A percentile compares a stretch with the other conserved stretches of the same genome.
Evolutionary conservation across 2,797 vertebrate genomes (phyloP).

Genomic region (Notolepis coatsorum): DNA sequence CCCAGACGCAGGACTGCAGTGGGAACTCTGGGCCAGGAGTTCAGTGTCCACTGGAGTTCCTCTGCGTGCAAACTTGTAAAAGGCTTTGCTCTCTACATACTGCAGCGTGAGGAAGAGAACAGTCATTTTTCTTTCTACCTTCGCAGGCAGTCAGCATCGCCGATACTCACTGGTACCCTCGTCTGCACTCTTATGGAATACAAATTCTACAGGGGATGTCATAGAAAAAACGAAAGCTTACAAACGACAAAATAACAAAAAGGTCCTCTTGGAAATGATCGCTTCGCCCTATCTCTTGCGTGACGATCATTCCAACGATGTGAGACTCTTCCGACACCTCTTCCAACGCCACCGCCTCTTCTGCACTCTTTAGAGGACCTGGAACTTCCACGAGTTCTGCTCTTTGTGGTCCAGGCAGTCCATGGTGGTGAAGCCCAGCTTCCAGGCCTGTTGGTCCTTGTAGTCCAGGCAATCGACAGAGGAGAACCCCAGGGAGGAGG

Average conservation of each 20-base stretch:
- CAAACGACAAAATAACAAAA: constrained; percentile 46
- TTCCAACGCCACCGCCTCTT: background rate
- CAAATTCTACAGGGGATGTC: constrained; percentile 46
- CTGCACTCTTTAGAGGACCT: constrained; percentile 85
- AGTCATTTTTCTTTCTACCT: constrained; percentile 2
- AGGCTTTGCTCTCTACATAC: constrained; percentile 48
- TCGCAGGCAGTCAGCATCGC: constrained; percentile 33
- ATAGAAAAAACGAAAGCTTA: constrained; percentile 51
- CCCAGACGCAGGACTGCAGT: constrained; percentile 1
- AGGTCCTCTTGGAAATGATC: constrained; percentile 36
- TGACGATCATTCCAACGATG: constrained; percentile 23
- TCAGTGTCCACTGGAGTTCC: background rate
- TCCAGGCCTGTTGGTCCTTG: constrained; percentile 93
- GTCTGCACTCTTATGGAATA: constrained; percentile 23
- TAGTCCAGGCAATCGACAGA: constrained; percentile 92
- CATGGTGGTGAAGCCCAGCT: constrained; percentile 90
- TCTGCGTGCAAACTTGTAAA: constrained; percentile 35
- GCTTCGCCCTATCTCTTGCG: constrained; percentile 34
- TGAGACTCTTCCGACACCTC: background rate
- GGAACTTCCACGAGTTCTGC: constrained; percentile 93
- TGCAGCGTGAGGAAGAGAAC: constrained; percentile 20
- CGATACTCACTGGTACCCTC: constrained; percentile 33
- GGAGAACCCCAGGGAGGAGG: constrained; percentile 86
- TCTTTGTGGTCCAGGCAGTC: constrained; percentile 94
- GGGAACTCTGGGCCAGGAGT: background rate